These are phyloP conservation scores for Aethes cnicana DNA, from an alignment of 2,888 invertebrate species.

Conservation along the genomic window DNA sequence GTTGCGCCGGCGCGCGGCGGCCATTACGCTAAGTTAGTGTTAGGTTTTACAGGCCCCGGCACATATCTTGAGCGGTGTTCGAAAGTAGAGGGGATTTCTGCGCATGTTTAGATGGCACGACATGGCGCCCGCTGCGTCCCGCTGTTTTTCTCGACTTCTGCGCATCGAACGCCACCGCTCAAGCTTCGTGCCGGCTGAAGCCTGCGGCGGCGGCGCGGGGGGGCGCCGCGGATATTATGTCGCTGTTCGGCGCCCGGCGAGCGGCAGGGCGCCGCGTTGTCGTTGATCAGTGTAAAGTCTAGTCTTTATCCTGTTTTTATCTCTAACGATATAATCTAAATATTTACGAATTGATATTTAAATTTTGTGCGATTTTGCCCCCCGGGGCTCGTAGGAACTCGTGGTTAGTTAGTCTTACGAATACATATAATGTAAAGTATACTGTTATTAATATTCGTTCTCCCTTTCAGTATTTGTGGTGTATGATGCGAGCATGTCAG, in stretches of 20 bases:
- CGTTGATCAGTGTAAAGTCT: constrained; percentile 83
- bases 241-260: constrained; percentile 61
- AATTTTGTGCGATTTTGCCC: constrained; percentile 69
- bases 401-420: constrained; percentile 78
- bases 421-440: constrained; percentile 78
- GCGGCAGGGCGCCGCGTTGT: constrained; percentile 48
- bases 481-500: constrained; percentile 52
- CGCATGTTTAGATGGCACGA: too few species aligned
- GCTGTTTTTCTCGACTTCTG: too few species aligned
- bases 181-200: too few species aligned
- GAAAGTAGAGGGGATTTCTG: too few species aligned
- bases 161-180: too few species aligned
- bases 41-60: too few species aligned
- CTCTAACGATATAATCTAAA: constrained; percentile 74
- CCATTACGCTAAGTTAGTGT: background rate
- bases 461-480: constrained; percentile 80
- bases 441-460: constrained; percentile 79
- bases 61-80: too few species aligned
- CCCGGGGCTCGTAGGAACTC: constrained; percentile 65
- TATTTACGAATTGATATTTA: constrained; percentile 79
- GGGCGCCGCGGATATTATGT: constrained; percentile 59
- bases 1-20: constrained; percentile 17
- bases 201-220: constrained; percentile 47
- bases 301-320: constrained; percentile 82
- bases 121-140: too few species aligned